Base-by-base conservation (phyloP, 2,113 vertebrate genomes). In the Forbesichthys papilliferus region DNA sequence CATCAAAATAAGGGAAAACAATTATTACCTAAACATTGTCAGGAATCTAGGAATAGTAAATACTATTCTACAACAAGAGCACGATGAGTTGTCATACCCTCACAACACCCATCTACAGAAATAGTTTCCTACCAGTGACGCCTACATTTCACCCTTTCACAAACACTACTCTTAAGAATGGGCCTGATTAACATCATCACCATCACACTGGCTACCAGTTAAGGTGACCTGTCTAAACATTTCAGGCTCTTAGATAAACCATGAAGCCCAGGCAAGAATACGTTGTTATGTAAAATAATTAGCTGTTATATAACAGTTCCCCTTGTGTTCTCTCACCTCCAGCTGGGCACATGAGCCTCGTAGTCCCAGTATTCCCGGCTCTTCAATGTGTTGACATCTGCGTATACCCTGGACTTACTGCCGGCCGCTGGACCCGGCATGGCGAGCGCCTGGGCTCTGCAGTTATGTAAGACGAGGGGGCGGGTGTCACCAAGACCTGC, bases 281-380 rank as follows among this genome's bases (percentile, higher is more conserved):
- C 4, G 7, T 42, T 42, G 36, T 42, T 42, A 42, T 6, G 7
- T 42, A 42, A 42, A 42, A 42, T 42, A 13, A 14, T 51, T 51
- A 3, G 11, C 49, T 5, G 10, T 13, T 55, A 9, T 55, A 18
- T 55, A 42, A 42, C 36, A 6, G 36, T 42, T 42, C 36, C 36
- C 36, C 27, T 27, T 12, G 56, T 27, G 56, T 58, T 2, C 54
- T 71, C 93, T 95, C 93, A 98, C 96, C 96, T 97, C 96, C 96
- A 98, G 91, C 93, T 96, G 78, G 96, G 96, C 73, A 96, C 93
- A 90, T 98, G 96, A 84, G 95, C 85, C 90, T 98, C 96, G 78
- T 98, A 98, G 91, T 98, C 97, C 97, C 97, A 98, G 92, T 98
- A 98, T 77, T 98, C 96, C 89, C 96, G 94, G 94, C 95, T 96